A percentile compares a stretch with the other conserved stretches of the same genome.
Conservation (phyloP, 2,888 invertebrate genomes). For the Cerastoderma edule region DNA sequence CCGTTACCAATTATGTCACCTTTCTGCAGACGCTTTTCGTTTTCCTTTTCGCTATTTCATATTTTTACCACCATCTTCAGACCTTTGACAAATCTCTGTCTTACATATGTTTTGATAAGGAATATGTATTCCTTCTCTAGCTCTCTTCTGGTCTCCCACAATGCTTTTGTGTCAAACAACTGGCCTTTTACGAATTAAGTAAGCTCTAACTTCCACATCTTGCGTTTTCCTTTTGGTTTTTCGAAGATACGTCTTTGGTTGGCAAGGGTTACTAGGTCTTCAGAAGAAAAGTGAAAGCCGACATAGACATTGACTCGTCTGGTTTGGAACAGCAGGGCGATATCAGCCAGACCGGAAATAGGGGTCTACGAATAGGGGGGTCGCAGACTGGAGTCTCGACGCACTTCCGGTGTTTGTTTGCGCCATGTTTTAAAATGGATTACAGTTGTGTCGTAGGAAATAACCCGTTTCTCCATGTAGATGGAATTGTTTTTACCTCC, state of each 20-base stretch:
- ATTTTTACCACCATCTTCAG: background rate
- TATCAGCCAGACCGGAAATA: background rate
- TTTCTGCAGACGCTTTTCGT: background rate
- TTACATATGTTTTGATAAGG: too few species aligned
- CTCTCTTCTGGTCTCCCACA: too few species aligned
- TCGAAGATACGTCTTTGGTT: too few species aligned
- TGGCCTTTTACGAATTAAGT: too few species aligned
- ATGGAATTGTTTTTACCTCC: background rate
- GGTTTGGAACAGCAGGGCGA: background rate
- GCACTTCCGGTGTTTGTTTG: constrained; percentile 21
- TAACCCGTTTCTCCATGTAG: constrained; percentile 4
- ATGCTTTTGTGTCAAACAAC: too few species aligned
- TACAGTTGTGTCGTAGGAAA: background rate
- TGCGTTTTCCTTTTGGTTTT: too few species aligned
- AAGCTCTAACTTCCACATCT: too few species aligned
- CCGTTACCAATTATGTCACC: background rate
- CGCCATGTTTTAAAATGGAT: background rate
- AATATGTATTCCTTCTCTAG: too few species aligned
- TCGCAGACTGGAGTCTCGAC: constrained; percentile 15
- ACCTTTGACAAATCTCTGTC: background rate
- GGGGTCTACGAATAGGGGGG: background rate
- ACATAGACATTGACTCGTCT: background rate
- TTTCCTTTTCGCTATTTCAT: constrained; percentile 8
- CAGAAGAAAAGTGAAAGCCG: too few species aligned
- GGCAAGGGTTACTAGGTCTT: too few species aligned